Conservation (phyloP, 2,113 vertebrate species). For the Phalacrocorax pelagicus region DNA sequence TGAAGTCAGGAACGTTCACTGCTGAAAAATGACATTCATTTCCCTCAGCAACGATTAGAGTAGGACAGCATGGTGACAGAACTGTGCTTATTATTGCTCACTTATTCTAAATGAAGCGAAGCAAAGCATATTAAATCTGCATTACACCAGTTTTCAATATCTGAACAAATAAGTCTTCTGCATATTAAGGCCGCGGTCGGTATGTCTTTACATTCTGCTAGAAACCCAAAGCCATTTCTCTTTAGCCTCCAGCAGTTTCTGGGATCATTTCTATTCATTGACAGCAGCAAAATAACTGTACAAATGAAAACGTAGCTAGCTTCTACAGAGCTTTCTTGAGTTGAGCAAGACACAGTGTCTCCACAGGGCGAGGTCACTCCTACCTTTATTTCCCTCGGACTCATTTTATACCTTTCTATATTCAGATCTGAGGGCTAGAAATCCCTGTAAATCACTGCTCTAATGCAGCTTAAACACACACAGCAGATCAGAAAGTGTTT, state of each 20-base stretch:
- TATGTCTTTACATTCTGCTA: background rate
- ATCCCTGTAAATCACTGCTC: background rate
- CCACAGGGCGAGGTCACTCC: slow-evolving; percentile 47
- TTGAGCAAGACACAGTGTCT: slow-evolving; percentile 35
- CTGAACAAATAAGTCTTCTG: background rate
- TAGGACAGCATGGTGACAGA: background rate
- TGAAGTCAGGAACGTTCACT: background rate
- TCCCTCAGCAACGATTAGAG: background rate
- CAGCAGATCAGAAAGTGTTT: background rate
- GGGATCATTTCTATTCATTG: background rate
- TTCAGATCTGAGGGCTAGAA: background rate
- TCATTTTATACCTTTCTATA: background rate
- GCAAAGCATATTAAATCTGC: background rate
- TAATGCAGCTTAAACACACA: background rate
- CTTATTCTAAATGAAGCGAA: background rate
- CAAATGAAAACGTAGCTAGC: background rate
- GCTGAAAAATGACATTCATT: background rate
- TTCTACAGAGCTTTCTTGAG: background rate
- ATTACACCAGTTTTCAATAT: background rate
- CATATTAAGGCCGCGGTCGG: background rate
- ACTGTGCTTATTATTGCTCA: background rate
- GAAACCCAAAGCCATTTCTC: background rate
- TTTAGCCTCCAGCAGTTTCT: background rate
- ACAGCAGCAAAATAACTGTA: background rate
- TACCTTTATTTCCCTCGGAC: slow-evolving; percentile 60